Percentiles rank a stretch among this genome's conserved stretches.
Evolutionary conservation across 2,113 vertebrate species (phyloP).

Genomic region (rabbit (Oryctolagus cuniculus)): DNA sequence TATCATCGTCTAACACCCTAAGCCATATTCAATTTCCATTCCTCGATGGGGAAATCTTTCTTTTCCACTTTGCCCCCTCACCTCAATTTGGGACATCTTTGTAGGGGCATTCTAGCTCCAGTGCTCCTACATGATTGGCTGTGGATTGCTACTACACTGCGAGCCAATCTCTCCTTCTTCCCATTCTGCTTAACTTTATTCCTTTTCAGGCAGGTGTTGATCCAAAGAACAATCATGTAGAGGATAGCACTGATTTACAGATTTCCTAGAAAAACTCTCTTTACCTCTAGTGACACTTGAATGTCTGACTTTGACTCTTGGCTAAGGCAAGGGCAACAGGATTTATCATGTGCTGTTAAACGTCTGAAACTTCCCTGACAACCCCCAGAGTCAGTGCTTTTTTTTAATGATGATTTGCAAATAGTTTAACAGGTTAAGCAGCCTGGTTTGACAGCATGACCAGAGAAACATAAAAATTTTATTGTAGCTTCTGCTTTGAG

Average conservation of each 20-base stretch:
- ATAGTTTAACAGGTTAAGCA: constrained; percentile 54
- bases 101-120: neutral
- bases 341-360: constrained; percentile 11
- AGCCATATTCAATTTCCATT: neutral
- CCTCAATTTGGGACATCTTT: neutral
- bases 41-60: neutral
- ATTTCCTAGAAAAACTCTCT: neutral
- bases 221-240: neutral
- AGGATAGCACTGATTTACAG: neutral
- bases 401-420: constrained; percentile 50
- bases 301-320: constrained; percentile 38
- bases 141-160: neutral
- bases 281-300: neutral
- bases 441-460: constrained; percentile 4
- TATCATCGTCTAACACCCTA: neutral
- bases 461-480: constrained; percentile 25
- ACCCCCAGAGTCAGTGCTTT: neutral
- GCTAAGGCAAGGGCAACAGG: neutral
- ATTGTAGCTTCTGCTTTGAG: constrained; percentile 35
- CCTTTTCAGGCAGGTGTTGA: neutral
- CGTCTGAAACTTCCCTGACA: constrained; percentile 30
- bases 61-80: neutral
- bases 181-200: neutral
- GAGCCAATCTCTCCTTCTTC: neutral
- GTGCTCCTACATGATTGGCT: neutral